Base-by-base conservation (phyloP, 30 jellyfish, hydroid and myxozoan genomes). In the Pelagia noctiluca region DNA sequence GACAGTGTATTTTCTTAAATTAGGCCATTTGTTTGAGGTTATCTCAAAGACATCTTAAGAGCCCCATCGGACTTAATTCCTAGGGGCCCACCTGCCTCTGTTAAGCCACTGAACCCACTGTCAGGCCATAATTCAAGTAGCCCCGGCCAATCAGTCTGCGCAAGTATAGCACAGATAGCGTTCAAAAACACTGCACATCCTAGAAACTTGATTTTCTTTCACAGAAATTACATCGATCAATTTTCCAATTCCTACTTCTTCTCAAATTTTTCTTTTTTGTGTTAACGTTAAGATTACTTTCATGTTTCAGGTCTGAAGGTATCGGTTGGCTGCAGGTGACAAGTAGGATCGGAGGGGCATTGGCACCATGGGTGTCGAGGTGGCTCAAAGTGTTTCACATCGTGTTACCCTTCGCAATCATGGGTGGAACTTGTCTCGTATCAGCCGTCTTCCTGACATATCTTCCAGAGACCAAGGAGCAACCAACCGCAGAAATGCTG, bases 291-390 rank as follows among this genome's bases (percentile, higher is more conserved):
- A 23, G 74, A 21, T 3, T 22, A 1, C 21, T 36, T 31, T 71
- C 18, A 21, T 22, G 29, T 71, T 50, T 0, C 68, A 79, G 98
- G 36, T 71, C 98, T 29, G 87, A 81, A 72, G 96, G 93, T 23
- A 76, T 91, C 71, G 96, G 98, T 21, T 78, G 64, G 28, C 72
- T 91, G 52, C 96, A 84, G 47, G 64, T 85, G n/a, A 38, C 96
- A 35, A 76, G 94, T 33, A 76, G 96, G 5, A 80, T 85, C 19
- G 98, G 98, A 0, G 93, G 95, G 23, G 96, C 96, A 37, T 50
- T 79, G 52, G 90, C 98, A 2, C 98, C 98, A 3, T 91, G 98
- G 98, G 89, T 91, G 5, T 92, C 98, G 10, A 68, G 72, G 63
- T 88, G 78, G 33, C 36, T 91, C 88, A 78, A 53, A 54, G 50